phyloP scores from a whole-genome alignment of 2,113 vertebrate genomes.

The Cyanoderma ruficeps region DNA sequence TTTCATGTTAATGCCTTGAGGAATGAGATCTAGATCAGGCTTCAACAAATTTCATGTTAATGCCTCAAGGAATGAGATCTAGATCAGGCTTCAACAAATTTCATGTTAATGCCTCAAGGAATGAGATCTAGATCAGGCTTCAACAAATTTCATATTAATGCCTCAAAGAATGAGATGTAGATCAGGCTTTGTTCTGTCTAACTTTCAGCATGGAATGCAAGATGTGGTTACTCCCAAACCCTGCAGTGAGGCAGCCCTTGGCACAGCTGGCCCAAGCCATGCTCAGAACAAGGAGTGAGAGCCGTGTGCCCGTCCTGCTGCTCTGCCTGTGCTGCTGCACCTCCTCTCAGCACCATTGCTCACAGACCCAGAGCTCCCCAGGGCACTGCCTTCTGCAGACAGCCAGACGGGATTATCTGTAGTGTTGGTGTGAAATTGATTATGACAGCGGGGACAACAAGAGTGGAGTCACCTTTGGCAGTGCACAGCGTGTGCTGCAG shows the following conservation, averaged over 20 bases:
- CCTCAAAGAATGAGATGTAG: background rate
- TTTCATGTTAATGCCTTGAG: background rate
- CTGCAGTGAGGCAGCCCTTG: background rate
- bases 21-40: background rate
- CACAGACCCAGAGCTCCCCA: background rate
- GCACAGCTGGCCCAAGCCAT: background rate
- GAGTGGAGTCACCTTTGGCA: background rate
- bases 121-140: background rate
- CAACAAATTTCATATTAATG: background rate
- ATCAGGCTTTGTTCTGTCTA: background rate
- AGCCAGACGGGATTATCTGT: background rate
- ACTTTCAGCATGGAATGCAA: background rate
- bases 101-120: background rate
- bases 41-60: background rate
- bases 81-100: background rate
- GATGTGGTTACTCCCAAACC: background rate
- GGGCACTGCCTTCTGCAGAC: background rate
- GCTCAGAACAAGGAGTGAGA: background rate
- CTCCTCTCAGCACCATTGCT: background rate
- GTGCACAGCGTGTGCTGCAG: background rate
- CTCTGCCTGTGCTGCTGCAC: background rate
- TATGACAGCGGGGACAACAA: background rate
- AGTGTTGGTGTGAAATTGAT: background rate
- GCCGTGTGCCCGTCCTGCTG: fast-evolving
- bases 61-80: background rate